Percentiles rank a stretch among this genome's conserved stretches.
These are phyloP conservation scores for Mimas tiliae DNA, from an alignment of 2,888 invertebrate genomes.

Conservation along the genomic window DNA sequence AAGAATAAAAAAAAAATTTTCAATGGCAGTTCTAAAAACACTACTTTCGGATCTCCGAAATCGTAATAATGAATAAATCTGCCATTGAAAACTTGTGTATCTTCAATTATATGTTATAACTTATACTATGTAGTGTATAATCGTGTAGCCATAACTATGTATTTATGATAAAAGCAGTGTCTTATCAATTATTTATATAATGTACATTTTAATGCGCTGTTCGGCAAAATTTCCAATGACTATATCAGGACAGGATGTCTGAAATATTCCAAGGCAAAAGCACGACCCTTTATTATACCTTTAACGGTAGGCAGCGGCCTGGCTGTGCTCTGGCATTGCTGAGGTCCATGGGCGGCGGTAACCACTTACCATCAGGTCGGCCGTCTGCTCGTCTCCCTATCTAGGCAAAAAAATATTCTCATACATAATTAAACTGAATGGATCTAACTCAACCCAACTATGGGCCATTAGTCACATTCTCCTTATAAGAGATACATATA, in stretches of 20 bases:
- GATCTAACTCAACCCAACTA: background rate
- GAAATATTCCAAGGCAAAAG: no score
- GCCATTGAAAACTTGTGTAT: conserved; percentile 26
- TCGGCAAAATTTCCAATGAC: background rate
- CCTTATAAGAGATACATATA: background rate
- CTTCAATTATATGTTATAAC: conserved; percentile 13
- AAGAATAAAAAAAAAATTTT: background rate
- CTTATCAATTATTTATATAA: conserved; percentile 56
- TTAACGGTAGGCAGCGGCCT: no score
- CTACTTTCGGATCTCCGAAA: background rate
- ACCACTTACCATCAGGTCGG: no score
- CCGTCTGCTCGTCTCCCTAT: no score
- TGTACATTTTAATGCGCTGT: conserved; percentile 19
- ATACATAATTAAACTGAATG: no score
- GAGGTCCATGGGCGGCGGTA: no score
- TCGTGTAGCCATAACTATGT: conserved; percentile 33
- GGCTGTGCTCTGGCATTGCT: no score
- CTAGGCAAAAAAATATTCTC: no score
- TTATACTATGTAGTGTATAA: conserved; percentile 31
- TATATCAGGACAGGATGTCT: no score
- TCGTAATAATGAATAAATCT: conserved; percentile 26
- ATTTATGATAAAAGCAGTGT: conserved; percentile 58
- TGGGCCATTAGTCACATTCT: background rate
- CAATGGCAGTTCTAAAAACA: conserved; percentile 9
- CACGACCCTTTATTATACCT: no score